phyloP scores from a whole-genome alignment of 2,113 vertebrate species.

The Limnothrissa miodon region DNA sequence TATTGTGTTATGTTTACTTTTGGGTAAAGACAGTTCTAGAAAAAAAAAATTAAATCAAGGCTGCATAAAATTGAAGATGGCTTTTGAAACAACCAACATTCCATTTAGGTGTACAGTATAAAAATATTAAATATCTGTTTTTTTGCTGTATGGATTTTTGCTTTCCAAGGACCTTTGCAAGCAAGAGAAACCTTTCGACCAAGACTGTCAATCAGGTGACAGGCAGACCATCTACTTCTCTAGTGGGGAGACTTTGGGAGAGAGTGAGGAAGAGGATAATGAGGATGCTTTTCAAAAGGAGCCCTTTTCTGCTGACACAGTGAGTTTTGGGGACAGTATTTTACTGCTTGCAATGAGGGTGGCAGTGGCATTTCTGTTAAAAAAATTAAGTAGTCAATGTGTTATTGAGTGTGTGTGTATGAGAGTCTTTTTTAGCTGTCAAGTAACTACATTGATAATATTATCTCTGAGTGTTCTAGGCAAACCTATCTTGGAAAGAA shows the following conservation, averaged over 20 bases:
- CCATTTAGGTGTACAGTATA: no score
- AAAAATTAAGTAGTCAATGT: no score
- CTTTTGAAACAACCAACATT: no score
- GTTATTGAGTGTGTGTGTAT: no score
- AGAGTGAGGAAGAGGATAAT: constrained; percentile 63
- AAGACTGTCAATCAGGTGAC: constrained; percentile 20
- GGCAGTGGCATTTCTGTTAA: no score
- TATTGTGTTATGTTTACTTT: neutral
- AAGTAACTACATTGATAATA: no score
- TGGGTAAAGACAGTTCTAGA: neutral
- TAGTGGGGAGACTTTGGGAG: constrained; percentile 73
- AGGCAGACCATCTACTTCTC: constrained; percentile 74
- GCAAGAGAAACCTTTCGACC: neutral
- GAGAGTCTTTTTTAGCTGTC: no score
- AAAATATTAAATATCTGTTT: no score
- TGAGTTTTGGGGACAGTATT: constrained; percentile 41
- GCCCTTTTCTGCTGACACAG: constrained; percentile 45
- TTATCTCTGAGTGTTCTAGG: constrained; percentile 37
- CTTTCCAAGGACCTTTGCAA: neutral
- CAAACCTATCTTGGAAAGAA: constrained; percentile 54
- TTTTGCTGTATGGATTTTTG: no score
- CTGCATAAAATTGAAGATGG: no score
- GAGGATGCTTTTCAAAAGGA: constrained; percentile 29
- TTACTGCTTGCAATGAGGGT: no score
- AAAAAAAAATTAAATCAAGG: no score